These are phyloP conservation scores for Rana temporaria DNA, from an alignment of 2,113 vertebrate species.

Conservation along the genomic window DNA sequence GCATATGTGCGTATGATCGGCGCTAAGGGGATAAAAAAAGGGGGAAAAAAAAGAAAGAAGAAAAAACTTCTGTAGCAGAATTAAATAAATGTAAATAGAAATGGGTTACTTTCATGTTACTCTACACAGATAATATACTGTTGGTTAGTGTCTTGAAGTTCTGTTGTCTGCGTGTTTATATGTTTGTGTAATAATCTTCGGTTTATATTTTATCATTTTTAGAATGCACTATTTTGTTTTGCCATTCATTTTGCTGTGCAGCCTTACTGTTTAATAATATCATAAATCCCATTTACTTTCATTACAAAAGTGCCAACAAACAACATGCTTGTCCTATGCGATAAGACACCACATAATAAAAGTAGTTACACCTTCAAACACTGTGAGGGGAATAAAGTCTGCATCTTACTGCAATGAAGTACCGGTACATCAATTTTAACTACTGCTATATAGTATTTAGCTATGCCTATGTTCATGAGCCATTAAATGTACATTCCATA, in stretches of 20 bases:
- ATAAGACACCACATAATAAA: slow-evolving; percentile 2
- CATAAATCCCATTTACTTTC: neutral
- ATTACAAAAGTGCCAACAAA: slow-evolving; percentile 2
- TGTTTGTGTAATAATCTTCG: neutral
- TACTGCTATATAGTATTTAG: slow-evolving; percentile 27
- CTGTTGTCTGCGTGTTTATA: too few species aligned
- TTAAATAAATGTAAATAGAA: too few species aligned
- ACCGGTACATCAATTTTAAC: slow-evolving; percentile 12
- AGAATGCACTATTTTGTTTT: neutral
- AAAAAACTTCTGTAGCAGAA: too few species aligned
- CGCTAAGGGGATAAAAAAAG: too few species aligned
- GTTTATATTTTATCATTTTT: neutral
- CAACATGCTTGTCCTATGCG: neutral
- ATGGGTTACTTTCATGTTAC: too few species aligned
- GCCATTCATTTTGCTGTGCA: neutral
- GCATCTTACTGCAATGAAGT: neutral
- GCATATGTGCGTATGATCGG: too few species aligned
- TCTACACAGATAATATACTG: too few species aligned
- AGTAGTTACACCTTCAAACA: slow-evolving; percentile 13
- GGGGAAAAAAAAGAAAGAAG: too few species aligned
- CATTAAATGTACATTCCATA: slow-evolving; percentile 41
- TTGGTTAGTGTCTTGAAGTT: too few species aligned
- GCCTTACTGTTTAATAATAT: neutral
- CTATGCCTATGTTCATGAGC: slow-evolving; percentile 27
- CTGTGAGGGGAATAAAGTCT: neutral